A percentile compares a stretch with the other conserved stretches of the same genome.
Conservation (phyloP, 2,797 vertebrate species). For the Buceros bicornis region DNA sequence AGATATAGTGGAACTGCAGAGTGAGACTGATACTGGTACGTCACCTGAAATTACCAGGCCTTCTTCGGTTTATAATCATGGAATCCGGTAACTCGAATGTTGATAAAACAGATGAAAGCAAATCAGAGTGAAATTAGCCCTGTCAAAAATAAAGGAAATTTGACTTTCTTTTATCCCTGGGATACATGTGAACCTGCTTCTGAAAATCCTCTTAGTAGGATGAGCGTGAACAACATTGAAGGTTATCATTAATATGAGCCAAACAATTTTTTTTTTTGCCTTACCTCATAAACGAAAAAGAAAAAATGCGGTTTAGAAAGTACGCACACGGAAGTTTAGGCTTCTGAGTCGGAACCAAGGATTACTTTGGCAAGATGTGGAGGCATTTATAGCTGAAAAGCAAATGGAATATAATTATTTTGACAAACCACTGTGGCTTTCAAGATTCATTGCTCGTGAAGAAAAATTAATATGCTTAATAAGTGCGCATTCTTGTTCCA, state of each 20-base stretch:
- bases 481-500: constrained; percentile 33
- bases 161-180: background rate
- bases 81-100: background rate
- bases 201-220: background rate
- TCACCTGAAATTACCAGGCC: background rate
- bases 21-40: background rate
- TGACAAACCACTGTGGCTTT: constrained; percentile 47
- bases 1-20: background rate
- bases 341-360: background rate
- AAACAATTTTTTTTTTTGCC: background rate
- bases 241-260: background rate
- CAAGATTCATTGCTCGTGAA: constrained; percentile 52
- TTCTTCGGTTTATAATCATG: background rate
- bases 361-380: constrained; percentile 30
- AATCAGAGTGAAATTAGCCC: background rate
- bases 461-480: constrained; percentile 49
- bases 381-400: constrained; percentile 51
- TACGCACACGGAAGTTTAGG: background rate
- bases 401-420: constrained; percentile 62
- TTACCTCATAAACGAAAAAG: background rate
- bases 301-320: background rate
- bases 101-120: background rate
- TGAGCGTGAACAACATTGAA: background rate
- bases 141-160: background rate
- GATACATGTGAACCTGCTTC: background rate